phyloP scores from a whole-genome alignment of 2,113 vertebrate species.

The Gymnarchus niloticus region DNA sequence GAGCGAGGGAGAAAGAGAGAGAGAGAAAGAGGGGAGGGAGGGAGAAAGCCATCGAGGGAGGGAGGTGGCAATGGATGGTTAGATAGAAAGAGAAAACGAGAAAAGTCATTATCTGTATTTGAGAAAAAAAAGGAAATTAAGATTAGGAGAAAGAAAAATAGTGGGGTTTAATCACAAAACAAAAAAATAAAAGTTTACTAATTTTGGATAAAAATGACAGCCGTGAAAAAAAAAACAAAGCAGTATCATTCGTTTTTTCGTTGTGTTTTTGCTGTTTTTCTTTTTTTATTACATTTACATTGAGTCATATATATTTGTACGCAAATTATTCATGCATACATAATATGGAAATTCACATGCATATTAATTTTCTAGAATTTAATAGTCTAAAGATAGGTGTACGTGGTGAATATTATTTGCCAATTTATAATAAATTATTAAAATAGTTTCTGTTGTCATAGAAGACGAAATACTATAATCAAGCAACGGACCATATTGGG shows the following conservation, averaged over 20 bases:
- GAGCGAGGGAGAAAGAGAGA: conserved; percentile 64
- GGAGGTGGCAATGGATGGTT: conserved; percentile 70
- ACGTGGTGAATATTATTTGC: background rate
- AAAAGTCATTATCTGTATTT: conserved; percentile 80
- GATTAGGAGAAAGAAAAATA: conserved; percentile 58
- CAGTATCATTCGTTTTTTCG: conserved; percentile 30
- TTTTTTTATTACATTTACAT: conserved; percentile 31
- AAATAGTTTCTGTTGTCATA: background rate
- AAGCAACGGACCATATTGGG: background rate
- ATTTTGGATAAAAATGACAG: conserved; percentile 35
- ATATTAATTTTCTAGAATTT: background rate
- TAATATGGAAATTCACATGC: background rate
- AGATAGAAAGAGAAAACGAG: conserved; percentile 65
- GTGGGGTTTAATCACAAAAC: conserved; percentile 63
- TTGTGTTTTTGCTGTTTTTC: conserved; percentile 21
- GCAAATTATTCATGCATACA: conserved; percentile 22
- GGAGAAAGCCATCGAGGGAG: conserved; percentile 47
- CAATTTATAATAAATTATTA: background rate
- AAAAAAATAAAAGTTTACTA: conserved; percentile 56
- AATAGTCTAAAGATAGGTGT: background rate
- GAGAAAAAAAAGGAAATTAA: conserved; percentile 77
- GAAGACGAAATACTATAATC: background rate
- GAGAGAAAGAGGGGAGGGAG: conserved; percentile 58
- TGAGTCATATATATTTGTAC: conserved; percentile 14
- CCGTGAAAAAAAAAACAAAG: conserved; percentile 28